Percentiles rank a stretch among this genome's conserved stretches.
These are phyloP conservation scores for Smutsia gigantea DNA, from an alignment of 2,797 vertebrate species.

Conservation along the genomic window DNA sequence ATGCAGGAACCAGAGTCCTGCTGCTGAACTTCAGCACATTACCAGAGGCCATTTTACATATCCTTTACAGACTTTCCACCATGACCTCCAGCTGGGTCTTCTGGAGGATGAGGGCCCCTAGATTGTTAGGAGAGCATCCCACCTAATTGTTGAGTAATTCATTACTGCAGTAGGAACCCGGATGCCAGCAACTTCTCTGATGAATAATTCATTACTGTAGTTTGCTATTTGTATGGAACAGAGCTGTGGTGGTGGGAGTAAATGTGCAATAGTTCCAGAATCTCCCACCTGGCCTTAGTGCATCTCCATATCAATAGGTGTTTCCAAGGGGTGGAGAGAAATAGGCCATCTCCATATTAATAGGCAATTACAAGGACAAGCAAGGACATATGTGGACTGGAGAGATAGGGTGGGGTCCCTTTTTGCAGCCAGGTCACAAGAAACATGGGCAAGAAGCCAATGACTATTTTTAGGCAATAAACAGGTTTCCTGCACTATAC, in stretches of 20 bases:
- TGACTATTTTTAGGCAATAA: too few relatives aligned
- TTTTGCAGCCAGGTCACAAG: too few relatives aligned
- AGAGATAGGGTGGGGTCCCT: too few relatives aligned
- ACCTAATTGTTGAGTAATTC: neutral
- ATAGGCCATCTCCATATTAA: too few relatives aligned
- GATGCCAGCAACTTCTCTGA: conserved; percentile 7
- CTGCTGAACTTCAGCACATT: neutral
- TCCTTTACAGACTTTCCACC: neutral
- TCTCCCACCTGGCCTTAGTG: too few relatives aligned
- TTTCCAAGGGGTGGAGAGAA: too few relatives aligned
- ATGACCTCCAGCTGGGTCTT: neutral
- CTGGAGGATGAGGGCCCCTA: neutral
- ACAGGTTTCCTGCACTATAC: too few relatives aligned
- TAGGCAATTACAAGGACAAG: too few relatives aligned
- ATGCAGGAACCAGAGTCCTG: neutral
- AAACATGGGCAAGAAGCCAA: too few relatives aligned
- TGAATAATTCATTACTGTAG: neutral
- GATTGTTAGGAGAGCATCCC: neutral
- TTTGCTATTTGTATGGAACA: neutral
- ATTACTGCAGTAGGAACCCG: neutral
- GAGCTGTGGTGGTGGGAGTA: neutral
- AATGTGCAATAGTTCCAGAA: too few relatives aligned
- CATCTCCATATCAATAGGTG: too few relatives aligned
- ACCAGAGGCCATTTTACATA: neutral
- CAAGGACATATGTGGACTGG: too few relatives aligned